Percentiles rank a stretch among this genome's conserved stretches.
These are phyloP conservation scores for Microcebus ravelobensis DNA, from an alignment of 2,113 vertebrate species.

Conservation along the genomic window DNA sequence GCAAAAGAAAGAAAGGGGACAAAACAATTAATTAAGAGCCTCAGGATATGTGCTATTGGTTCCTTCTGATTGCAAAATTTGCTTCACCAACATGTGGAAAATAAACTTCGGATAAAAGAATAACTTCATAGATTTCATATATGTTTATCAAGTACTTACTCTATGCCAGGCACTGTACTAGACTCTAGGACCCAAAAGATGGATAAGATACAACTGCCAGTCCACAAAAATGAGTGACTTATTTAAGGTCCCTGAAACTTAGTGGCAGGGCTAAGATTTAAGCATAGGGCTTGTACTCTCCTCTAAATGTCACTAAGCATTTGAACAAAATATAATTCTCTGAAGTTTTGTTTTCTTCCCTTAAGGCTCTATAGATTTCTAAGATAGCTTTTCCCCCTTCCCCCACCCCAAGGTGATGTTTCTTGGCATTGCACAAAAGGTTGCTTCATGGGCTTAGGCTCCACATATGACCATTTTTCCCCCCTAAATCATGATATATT, in stretches of 20 bases:
- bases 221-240: not conserved
- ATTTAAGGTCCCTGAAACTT: not conserved
- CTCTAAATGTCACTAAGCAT: not conserved
- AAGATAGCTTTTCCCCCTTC: not conserved
- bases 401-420: not conserved
- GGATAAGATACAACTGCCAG: not conserved
- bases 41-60: not conserved
- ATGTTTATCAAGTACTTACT: not conserved
- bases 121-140: not conserved
- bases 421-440: not conserved
- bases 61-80: slow-evolving; percentile 11
- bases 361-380: not conserved
- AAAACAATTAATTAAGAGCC: not conserved
- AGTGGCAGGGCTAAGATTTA: not conserved
- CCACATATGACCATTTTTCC: not conserved
- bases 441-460: not conserved
- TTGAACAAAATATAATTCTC: not conserved
- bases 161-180: not conserved
- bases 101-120: not conserved
- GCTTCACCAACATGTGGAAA: not conserved
- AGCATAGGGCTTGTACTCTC: not conserved
- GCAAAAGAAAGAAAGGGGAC: not conserved
- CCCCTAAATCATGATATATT: not conserved
- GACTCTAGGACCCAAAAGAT: not conserved
- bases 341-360: not conserved